phyloP scores from a whole-genome alignment of 2,888 invertebrate genomes.

The Molanna angustata region DNA sequence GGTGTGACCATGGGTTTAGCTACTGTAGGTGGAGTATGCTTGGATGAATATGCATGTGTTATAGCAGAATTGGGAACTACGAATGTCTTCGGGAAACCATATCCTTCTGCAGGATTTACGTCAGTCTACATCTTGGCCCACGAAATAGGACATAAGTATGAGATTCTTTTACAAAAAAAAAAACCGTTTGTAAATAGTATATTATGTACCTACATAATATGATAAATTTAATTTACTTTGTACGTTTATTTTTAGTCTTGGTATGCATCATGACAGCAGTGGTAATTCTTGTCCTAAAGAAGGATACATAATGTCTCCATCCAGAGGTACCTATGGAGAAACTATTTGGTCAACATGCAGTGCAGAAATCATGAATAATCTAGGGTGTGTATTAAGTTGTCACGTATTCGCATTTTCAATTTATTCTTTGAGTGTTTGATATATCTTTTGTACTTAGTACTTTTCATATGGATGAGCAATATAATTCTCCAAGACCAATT shows the following conservation, averaged over 20 bases:
- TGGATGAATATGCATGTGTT: constrained; percentile 69
- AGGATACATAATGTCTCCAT: constrained; percentile 80
- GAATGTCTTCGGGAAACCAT: constrained; percentile 71
- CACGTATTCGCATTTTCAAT: too few relatives aligned
- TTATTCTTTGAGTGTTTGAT: too few relatives aligned
- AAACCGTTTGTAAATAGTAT: too few relatives aligned
- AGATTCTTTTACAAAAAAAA: too few relatives aligned
- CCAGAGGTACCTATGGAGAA: constrained; percentile 73
- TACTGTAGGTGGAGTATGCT: constrained; percentile 75
- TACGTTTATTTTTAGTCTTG: constrained; percentile 57
- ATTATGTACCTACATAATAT: too few relatives aligned
- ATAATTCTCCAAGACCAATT: too few relatives aligned
- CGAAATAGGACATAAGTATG: constrained; percentile 82
- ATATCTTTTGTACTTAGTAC: too few relatives aligned
- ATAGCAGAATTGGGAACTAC: constrained; percentile 76
- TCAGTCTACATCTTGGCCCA: constrained; percentile 80
- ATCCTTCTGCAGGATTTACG: constrained; percentile 81
- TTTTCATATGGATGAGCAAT: too few relatives aligned
- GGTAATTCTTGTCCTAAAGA: constrained; percentile 71
- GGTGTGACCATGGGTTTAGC: constrained; percentile 79
- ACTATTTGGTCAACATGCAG: constrained; percentile 77
- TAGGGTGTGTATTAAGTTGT: constrained; percentile 48
- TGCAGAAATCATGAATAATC: constrained; percentile 59
- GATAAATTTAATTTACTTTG: too few relatives aligned
- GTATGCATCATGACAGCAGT: constrained; percentile 77